Evolutionary conservation across 1,140 invertebrate species (phyloP).

Genomic region (Steinernema feltiae): DNA sequence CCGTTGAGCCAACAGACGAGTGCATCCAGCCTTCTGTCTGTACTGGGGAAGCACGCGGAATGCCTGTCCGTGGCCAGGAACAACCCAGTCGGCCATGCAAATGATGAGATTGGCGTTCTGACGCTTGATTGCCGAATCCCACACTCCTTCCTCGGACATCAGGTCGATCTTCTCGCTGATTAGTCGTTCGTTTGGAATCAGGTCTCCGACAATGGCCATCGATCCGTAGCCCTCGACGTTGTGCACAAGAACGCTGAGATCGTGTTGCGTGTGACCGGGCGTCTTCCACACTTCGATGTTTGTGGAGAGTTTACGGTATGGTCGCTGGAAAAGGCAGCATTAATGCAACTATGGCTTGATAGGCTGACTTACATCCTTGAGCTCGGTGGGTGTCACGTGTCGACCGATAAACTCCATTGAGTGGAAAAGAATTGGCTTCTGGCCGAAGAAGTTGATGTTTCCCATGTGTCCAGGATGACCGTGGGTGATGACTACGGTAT

Average conservation of each 20-base stretch:
- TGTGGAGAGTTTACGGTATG: slow-evolving; percentile 45
- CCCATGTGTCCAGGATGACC: slow-evolving; percentile 50
- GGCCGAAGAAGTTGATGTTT: slow-evolving; percentile 52
- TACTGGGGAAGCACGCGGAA: slow-evolving; percentile 49
- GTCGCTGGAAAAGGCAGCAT: slow-evolving; percentile 35
- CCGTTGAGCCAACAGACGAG: slow-evolving; percentile 40
- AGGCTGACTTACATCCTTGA: slow-evolving; percentile 36
- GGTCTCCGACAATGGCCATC: slow-evolving; percentile 49
- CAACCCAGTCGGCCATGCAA: slow-evolving; percentile 52
- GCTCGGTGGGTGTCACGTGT: slow-evolving; percentile 45
- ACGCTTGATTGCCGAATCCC: slow-evolving; percentile 50
- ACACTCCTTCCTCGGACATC: slow-evolving; percentile 45
- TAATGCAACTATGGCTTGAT: too few species aligned
- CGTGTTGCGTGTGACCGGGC: slow-evolving; percentile 50
- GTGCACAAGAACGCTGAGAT: slow-evolving; percentile 46
- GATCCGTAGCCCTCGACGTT: slow-evolving; percentile 48
- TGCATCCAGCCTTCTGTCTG: slow-evolving; percentile 49
- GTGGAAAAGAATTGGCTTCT: slow-evolving; percentile 50
- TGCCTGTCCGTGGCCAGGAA: slow-evolving; percentile 48
- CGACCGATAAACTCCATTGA: slow-evolving; percentile 48
- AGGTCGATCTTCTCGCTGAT: slow-evolving; percentile 38
- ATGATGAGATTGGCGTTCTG: slow-evolving; percentile 52
- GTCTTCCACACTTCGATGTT: slow-evolving; percentile 53
- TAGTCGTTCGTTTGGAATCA: slow-evolving; percentile 44
- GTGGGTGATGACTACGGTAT: slow-evolving; percentile 48